A percentile compares a stretch with the other conserved stretches of the same genome.
Evolutionary conservation across 2,797 vertebrate genomes (phyloP).

Genomic region (Gouania willdenowi): DNA sequence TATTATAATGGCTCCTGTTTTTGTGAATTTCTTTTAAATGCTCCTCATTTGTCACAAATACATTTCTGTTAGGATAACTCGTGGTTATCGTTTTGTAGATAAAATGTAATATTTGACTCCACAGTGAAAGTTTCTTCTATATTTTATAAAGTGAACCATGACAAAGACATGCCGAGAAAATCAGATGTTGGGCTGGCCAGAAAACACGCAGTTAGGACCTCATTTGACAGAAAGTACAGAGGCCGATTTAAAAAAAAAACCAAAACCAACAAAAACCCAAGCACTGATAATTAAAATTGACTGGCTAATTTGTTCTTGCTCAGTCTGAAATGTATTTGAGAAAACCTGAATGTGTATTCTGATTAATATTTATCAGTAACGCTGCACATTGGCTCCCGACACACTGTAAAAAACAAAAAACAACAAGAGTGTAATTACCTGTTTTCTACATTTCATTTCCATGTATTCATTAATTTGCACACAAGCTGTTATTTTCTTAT

Average conservation of each 20-base stretch:
- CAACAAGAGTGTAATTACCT: constrained; percentile 36
- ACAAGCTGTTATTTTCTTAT: constrained; percentile 17
- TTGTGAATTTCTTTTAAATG: too few relatives aligned
- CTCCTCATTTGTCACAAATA: too few relatives aligned
- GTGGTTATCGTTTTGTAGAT: too few relatives aligned
- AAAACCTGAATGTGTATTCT: constrained; percentile 73
- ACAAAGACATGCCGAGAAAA: too few relatives aligned
- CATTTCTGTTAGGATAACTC: too few relatives aligned
- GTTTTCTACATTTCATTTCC: constrained; percentile 25
- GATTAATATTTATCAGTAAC: constrained; percentile 76
- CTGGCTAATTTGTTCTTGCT: constrained; percentile 78
- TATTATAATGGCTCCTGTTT: too few relatives aligned
- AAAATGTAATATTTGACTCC: constrained; percentile 4
- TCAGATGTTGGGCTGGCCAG: too few relatives aligned
- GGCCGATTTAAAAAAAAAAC: too few relatives aligned
- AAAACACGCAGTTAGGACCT: too few relatives aligned
- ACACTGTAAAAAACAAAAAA: constrained; percentile 79
- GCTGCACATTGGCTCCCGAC: constrained; percentile 61
- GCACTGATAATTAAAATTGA: constrained; percentile 73
- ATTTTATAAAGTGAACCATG: neutral
- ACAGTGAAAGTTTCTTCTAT: constrained; percentile 3
- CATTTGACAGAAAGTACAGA: too few relatives aligned
- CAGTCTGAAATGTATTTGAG: constrained; percentile 61
- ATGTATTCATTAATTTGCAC: constrained; percentile 17
- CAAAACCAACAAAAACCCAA: constrained; percentile 64